Evolutionary conservation across 2,888 invertebrate species (phyloP), one percentile per base, ranked within the genome.

Genomic region (Empis livida): DNA sequence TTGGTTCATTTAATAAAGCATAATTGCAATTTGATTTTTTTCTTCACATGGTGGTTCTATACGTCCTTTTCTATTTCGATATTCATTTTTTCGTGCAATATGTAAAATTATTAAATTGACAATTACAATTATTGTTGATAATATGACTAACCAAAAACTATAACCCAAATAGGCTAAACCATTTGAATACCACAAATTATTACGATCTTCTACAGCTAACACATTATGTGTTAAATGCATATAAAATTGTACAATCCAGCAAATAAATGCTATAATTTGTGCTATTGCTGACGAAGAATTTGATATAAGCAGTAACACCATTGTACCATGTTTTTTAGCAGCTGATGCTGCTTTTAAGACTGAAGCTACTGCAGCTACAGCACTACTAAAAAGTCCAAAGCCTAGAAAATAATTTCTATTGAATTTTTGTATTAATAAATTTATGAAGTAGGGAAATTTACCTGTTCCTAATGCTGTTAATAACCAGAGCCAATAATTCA

Each of bases 181-280:
- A 54, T 83, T 81, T 1, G 91, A 88, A 27, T 82, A 80, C 90
- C 93, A 94, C n/a, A n/a, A n/a, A 58, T 81, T 78, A 56, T 81
- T 78, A 48, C 79, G 76, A 61, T 92, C 90, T 58, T 87, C 85
- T 43, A 78, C 75, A 1, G 84, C 78, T 68, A 94, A 74, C 2
- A 93, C 87, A 64, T 91, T 93, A 61, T 81, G 75, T 59, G 82
- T 84, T 45, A 93, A 74, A 62, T 84, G 81, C 42, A 83, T 72
- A 65, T 82, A 84, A 71, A 83, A 94, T 68, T 93, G 87, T 27
- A 82, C 80, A 53, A 87, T 71, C 90, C 91, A 94, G 48, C 89
- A 79, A 27, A 82, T 73, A 53, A 87, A 77, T 11, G 87, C 86
- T 20, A 82, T 76, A 30, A 86, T 63, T 61, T 85, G 82, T 58